Evolutionary conservation across 2,888 invertebrate genomes (phyloP).

Genomic region (Euproctis similis): DNA sequence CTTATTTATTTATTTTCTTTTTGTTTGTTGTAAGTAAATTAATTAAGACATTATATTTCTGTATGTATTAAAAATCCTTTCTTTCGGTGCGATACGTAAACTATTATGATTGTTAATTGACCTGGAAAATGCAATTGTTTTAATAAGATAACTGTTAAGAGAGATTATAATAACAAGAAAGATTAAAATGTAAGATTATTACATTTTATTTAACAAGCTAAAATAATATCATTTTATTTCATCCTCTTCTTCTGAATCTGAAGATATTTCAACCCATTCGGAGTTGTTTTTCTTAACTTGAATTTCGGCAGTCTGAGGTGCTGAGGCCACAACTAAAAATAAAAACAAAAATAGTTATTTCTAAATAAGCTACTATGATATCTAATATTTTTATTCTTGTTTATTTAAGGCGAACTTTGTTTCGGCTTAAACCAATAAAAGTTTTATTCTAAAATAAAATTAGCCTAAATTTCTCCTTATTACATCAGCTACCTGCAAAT

Average conservation of each 20-base stretch:
- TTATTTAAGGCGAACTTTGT: too few relatives aligned
- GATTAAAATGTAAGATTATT: constrained; percentile 56
- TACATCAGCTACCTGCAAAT: too few relatives aligned
- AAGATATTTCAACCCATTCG: constrained; percentile 66
- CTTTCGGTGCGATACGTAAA: constrained; percentile 17
- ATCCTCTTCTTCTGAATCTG: constrained; percentile 57
- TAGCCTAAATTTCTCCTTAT: too few relatives aligned
- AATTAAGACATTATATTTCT: too few relatives aligned
- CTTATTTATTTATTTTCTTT: constrained; percentile 28
- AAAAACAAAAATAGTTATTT: neutral
- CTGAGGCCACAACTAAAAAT: constrained; percentile 46
- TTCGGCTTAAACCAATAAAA: too few relatives aligned
- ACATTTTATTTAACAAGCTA: constrained; percentile 52
- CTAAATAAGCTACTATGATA: too few relatives aligned
- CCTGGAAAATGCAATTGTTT: constrained; percentile 48
- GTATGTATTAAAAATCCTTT: too few relatives aligned
- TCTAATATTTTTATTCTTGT: too few relatives aligned
- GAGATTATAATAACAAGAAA: constrained; percentile 44
- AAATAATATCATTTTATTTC: constrained; percentile 28
- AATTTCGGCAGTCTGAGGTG: constrained; percentile 55
- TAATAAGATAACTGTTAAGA: constrained; percentile 34
- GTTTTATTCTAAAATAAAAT: too few relatives aligned
- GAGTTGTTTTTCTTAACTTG: constrained; percentile 45
- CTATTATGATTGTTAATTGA: constrained; percentile 36
- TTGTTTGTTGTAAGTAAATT: too few relatives aligned